Conservation (phyloP, 2,888 invertebrate species). For the Allygus modestus region DNA sequence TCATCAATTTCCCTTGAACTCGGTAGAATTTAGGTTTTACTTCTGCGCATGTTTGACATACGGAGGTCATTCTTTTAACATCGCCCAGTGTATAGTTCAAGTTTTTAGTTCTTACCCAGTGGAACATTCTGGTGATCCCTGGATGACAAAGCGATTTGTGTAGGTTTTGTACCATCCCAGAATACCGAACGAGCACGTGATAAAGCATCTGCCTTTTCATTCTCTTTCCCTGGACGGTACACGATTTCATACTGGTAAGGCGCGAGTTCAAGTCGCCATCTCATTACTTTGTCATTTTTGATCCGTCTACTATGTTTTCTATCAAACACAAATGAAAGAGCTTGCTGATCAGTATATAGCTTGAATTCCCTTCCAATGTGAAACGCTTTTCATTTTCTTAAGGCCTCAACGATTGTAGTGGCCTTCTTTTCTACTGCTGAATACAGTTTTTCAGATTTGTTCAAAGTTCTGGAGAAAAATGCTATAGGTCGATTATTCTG, state of each 20-base stretch:
- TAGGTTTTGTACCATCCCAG: conserved; percentile 17
- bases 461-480: too few relatives aligned
- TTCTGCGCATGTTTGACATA: conserved; percentile 62
- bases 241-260: too few relatives aligned
- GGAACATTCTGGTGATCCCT: too few relatives aligned
- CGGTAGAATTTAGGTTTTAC: conserved; percentile 64
- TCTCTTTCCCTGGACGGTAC: too few relatives aligned
- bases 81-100: conserved; percentile 64
- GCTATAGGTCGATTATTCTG: too few relatives aligned
- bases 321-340: conserved; percentile 40
- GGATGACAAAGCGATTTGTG: too few relatives aligned
- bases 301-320: not conserved
- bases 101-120: conserved; percentile 66
- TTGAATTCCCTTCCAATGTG: conserved; percentile 64
- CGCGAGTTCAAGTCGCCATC: too few relatives aligned
- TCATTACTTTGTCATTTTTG: too few relatives aligned
- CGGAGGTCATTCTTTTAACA: conserved; percentile 62
- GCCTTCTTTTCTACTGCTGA: conserved; percentile 60
- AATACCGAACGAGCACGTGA: too few relatives aligned
- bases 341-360: too few relatives aligned
- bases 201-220: too few relatives aligned
- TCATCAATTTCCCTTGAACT: too few relatives aligned
- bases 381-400: conserved; percentile 66
- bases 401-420: conserved; percentile 66
- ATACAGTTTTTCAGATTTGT: conserved; percentile 60